Percentiles rank a stretch among this genome's conserved stretches.
These are phyloP conservation scores for Tenualosa ilisha DNA, from an alignment of 2,797 vertebrate genomes.

Conservation along the genomic window DNA sequence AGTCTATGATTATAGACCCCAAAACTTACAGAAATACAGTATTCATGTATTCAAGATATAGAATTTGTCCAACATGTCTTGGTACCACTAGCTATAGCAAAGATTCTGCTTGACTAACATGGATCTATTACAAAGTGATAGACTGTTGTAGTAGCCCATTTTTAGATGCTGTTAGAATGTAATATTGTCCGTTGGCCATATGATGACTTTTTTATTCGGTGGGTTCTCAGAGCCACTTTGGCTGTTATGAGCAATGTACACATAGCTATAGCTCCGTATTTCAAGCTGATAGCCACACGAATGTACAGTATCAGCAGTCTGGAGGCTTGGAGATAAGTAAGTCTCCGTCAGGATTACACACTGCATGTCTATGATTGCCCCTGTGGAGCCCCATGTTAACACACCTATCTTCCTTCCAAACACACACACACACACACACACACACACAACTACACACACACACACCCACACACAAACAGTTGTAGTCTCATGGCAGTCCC, in stretches of 20 bases:
- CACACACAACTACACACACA: background rate
- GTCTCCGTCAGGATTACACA: background rate
- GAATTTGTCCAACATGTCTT: background rate
- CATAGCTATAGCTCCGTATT: background rate
- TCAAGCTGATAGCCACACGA: background rate
- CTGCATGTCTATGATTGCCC: background rate
- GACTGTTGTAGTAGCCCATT: background rate
- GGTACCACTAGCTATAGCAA: background rate
- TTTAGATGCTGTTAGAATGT: background rate
- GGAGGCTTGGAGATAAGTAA: background rate
- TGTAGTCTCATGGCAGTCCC: background rate
- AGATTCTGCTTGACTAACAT: background rate
- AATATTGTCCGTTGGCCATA: background rate
- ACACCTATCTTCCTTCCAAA: background rate
- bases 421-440: background rate
- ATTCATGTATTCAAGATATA: background rate
- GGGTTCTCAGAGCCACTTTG: background rate
- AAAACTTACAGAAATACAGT: background rate
- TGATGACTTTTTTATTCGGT: slow-evolving; percentile 3
- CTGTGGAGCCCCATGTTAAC: background rate
- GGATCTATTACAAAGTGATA: background rate
- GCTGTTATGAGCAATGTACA: slow-evolving; percentile 7
- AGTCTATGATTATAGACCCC: background rate
- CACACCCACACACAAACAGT: background rate
- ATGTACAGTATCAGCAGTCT: slow-evolving; percentile 10